Base-by-base conservation (phyloP, 2,888 invertebrate species). In the Odontomyia ornata region DNA sequence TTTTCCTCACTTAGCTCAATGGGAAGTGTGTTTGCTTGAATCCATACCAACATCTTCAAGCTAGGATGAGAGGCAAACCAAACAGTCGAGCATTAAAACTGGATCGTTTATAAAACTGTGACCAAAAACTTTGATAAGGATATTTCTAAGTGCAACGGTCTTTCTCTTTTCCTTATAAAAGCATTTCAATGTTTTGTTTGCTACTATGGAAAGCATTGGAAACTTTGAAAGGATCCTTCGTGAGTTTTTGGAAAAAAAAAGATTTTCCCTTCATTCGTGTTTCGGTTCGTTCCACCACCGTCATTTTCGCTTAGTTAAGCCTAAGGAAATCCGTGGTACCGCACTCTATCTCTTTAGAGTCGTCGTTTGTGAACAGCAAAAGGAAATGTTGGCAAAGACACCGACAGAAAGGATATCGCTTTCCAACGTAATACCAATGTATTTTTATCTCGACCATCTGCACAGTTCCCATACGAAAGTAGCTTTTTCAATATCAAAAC, bases 141-240 rank as follows among this genome's bases (percentile, higher is more conserved):
- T 23, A 46, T 69, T 30, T 65, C 18, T 52, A 28, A 21, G 73
- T 72, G 72, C 73, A 73, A 57, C 60, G 60, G 27, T 52, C n/a
- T 60, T 18, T 36, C 57, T 9, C 36, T 36, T 36, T 25, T 13
- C 5, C 13, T 7, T 25, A 25, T 73, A 60, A 73, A 73, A 73
- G 73, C 73, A 57, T 73, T 73, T 73, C 73, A 73, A 60, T 73
- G 73, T 73, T 73, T 43, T 73, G 60, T 28, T 73, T 57, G 23
- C 36, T 30, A 36, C 36, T 18, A 18, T 60, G 73, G 11, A 73
- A 73, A 73, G 60, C 73, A 73, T 57, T 57, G 36, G 36, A 60
- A 73, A 73, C 69, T 69, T 69, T 69, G 25, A 11, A 65, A 25
- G 15, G 60, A 60, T 18, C 13, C 15, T 23, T 25, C 60, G 52